Evolutionary conservation across 1,140 invertebrate genomes (phyloP), one percentile per base, ranked within the genome.

Genomic region (Zaprionus ornatus): DNA sequence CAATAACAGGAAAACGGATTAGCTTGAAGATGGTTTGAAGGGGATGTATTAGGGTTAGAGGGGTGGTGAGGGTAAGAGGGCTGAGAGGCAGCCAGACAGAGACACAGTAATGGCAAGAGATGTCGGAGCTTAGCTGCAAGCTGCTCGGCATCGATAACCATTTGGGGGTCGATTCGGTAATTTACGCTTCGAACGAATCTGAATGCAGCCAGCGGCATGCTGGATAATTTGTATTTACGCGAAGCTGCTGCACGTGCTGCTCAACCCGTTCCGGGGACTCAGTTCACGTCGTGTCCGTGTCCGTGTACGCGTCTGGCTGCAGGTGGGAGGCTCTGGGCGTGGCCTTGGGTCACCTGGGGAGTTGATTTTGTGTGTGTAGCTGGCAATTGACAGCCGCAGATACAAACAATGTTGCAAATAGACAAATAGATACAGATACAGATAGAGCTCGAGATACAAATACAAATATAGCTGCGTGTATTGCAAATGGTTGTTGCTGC

Each of bases 181-280:
- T 69, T 74, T 74, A 35, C 35, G 17, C 25, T 56, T 48, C 7
- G 27, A 68, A 35, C 61, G 65, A 56, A 61, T 63, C 35, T 55
- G 59, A 63, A 72, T 72, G 69, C 45, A 52, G 63, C 63, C 29
- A 13, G 40, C 19, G 42, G 9, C 19, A 19, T 10, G 50, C 21
- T n/a, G 42, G 15, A 64, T 73, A 67, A 73, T 73, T 73, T 73
- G 64, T 73, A 73, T 68, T 68, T 68, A 73, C 64, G 70, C 56
- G 64, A 66, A 73, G 55, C 66, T 60, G 21, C 56, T 57, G 54
- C 69, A 72, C 69, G 62, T 72, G 69, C 62, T 64, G 35, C 54
- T 61, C 66, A 71, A 52, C 42, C 40, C 40, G 40, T 45, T 45
- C 40, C 40, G n/a, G 15, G 6, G 40, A 45, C n/a, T 45, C 40